A percentile compares a stretch with the other conserved stretches of the same genome.
Conservation (phyloP, 1,140 invertebrate species). For the fruit fly (Drosophila melanogaster) region DNA sequence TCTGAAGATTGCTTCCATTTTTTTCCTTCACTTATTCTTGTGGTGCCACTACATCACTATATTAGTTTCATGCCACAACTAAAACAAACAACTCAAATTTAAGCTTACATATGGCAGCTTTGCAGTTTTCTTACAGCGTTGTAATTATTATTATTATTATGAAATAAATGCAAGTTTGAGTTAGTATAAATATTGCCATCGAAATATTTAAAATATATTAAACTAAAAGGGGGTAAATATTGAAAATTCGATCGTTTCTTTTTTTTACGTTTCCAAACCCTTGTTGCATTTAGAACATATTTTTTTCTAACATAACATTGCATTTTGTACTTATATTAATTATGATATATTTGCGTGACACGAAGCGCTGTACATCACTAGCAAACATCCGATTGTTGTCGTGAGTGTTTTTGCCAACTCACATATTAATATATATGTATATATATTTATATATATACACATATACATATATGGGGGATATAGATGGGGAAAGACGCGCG, state of each 20-base stretch:
- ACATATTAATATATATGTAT: constrained; percentile 4
- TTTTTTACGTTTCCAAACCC: too few relatives aligned
- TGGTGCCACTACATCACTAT: background rate
- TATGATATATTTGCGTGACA: background rate
- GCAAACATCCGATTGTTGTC: constrained; percentile 2
- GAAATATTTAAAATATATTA: too few relatives aligned
- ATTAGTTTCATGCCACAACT: background rate
- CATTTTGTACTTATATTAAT: too few relatives aligned
- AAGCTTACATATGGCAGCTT: background rate
- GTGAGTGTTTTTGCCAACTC: constrained; percentile 63
- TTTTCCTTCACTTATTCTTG: background rate
- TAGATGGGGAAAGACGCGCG: background rate
- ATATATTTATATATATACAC: background rate
- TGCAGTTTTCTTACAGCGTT: too few relatives aligned
- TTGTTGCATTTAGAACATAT: too few relatives aligned
- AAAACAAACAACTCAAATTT: background rate
- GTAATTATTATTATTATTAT: too few relatives aligned
- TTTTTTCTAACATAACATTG: too few relatives aligned
- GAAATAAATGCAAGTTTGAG: too few relatives aligned
- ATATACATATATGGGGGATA: background rate
- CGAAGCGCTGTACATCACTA: background rate
- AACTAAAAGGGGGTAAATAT: too few relatives aligned
- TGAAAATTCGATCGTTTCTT: too few relatives aligned
- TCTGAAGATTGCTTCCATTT: background rate
- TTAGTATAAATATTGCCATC: too few relatives aligned